Conservation (phyloP, 1,140 invertebrate species). For the Drosophila fuyamai region DNA sequence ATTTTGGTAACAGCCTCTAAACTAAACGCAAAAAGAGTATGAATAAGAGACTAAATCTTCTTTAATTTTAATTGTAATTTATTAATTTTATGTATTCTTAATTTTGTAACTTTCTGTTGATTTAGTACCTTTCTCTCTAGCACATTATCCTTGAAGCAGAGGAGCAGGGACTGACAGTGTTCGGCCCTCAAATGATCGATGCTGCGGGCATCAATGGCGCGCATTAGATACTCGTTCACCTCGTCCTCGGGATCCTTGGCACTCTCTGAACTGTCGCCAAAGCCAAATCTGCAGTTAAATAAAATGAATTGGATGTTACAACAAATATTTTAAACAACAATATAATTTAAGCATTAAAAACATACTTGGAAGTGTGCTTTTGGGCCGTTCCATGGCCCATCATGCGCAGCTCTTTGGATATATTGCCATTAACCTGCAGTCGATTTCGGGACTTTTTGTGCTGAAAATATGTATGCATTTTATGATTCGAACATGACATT, state of each 20-base stretch:
- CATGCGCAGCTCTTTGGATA: slow-evolving; percentile 94
- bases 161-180: slow-evolving; percentile 92
- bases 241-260: slow-evolving; percentile 94
- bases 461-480: slow-evolving; percentile 19
- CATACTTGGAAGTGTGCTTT: slow-evolving; percentile 90
- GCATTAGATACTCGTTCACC: slow-evolving; percentile 97
- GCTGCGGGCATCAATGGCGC: slow-evolving; percentile 96
- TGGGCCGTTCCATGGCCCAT: slow-evolving; percentile 92
- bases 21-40: too few species aligned
- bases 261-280: slow-evolving; percentile 86
- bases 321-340: too few species aligned
- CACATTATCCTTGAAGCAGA: slow-evolving; percentile 91
- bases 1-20: too few species aligned
- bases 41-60: too few species aligned
- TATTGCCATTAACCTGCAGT: slow-evolving; percentile 90
- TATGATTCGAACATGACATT: background rate
- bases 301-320: background rate
- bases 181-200: slow-evolving; percentile 94
- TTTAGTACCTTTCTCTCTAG: slow-evolving; percentile 91
- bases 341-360: slow-evolving; percentile 24
- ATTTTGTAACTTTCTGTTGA: too few species aligned
- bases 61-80: too few species aligned
- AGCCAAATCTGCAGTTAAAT: slow-evolving; percentile 87
- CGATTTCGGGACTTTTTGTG: slow-evolving; percentile 86
- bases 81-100: too few species aligned